Conservation (phyloP, 2,113 vertebrate genomes). For the Halichoeres trimaculatus region DNA sequence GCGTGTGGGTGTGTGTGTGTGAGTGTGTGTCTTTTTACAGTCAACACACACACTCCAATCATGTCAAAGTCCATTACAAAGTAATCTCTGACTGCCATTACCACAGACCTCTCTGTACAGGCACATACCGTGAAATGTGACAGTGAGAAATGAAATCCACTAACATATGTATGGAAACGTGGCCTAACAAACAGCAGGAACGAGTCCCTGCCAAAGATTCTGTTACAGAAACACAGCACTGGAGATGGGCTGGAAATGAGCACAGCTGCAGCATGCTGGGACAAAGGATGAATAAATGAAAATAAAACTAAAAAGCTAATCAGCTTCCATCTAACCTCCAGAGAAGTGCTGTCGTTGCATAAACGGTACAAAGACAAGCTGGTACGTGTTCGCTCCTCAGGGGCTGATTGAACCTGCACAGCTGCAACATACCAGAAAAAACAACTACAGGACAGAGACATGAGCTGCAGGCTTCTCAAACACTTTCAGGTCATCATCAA, state of each 20-base stretch:
- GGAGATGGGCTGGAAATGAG: constrained; percentile 39
- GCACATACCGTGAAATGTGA: neutral
- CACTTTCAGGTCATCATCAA: too few species aligned
- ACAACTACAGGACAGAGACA: constrained; percentile 8
- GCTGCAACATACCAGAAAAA: constrained; percentile 20
- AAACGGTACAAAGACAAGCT: constrained; percentile 53
- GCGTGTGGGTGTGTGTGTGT: neutral
- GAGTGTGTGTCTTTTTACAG: neutral
- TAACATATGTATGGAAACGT: constrained; percentile 1
- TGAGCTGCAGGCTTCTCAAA: neutral
- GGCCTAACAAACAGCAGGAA: constrained; percentile 28
- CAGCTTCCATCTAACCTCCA: constrained; percentile 18
- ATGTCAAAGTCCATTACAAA: neutral
- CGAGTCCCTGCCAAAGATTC: constrained; percentile 15
- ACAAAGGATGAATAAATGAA: constrained; percentile 39
- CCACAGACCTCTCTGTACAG: neutral
- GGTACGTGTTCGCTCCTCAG: constrained; percentile 21
- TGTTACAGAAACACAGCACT: constrained; percentile 6
- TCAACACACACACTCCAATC: neutral
- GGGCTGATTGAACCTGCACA: neutral
- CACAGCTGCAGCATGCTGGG: constrained; percentile 51
- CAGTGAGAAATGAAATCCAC: constrained; percentile 17
- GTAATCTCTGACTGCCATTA: neutral
- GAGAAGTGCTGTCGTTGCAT: constrained; percentile 30
- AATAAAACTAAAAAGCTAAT: constrained; percentile 28